phyloP scores from a whole-genome alignment of 2,797 vertebrate genomes.

The Ateles fusciceps region DNA sequence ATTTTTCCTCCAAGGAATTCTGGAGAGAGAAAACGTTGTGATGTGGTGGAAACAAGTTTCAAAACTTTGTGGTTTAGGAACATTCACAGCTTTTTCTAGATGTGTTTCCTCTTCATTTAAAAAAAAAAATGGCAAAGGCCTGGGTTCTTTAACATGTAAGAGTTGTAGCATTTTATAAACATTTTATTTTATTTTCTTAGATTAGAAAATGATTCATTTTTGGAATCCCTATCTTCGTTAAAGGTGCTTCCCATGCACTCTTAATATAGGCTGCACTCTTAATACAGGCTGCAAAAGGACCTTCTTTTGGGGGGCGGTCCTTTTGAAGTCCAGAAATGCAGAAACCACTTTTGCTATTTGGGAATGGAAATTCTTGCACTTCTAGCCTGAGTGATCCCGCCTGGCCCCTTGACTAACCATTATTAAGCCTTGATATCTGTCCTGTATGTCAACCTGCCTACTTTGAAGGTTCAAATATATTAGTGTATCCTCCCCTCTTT shows the following conservation, averaged over 20 bases:
- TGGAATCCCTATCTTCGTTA: background rate
- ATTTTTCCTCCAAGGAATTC: conserved; percentile 48
- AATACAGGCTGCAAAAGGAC: background rate
- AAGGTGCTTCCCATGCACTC: background rate
- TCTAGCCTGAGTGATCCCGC: background rate
- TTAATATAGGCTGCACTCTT: background rate
- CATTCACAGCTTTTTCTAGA: background rate
- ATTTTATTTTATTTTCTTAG: conserved; percentile 11
- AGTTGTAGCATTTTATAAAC: background rate
- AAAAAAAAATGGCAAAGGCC: background rate
- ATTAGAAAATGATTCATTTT: conserved; percentile 8
- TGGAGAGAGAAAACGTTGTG: conserved; percentile 51
- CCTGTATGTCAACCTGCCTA: background rate
- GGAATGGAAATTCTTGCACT: background rate
- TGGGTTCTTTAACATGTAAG: background rate
- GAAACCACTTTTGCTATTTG: background rate
- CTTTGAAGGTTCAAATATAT: background rate
- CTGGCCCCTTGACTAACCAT: background rate
- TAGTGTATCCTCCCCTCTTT: background rate
- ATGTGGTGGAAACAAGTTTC: conserved; percentile 23
- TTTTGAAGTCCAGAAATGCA: conserved; percentile 9
- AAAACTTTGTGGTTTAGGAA: conserved; percentile 25
- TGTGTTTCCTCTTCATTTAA: background rate
- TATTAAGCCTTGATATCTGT: background rate
- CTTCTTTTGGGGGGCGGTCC: background rate